These are phyloP conservation scores for Agapetus fuscipes DNA, from an alignment of 2,888 invertebrate species.

Conservation along the genomic window DNA sequence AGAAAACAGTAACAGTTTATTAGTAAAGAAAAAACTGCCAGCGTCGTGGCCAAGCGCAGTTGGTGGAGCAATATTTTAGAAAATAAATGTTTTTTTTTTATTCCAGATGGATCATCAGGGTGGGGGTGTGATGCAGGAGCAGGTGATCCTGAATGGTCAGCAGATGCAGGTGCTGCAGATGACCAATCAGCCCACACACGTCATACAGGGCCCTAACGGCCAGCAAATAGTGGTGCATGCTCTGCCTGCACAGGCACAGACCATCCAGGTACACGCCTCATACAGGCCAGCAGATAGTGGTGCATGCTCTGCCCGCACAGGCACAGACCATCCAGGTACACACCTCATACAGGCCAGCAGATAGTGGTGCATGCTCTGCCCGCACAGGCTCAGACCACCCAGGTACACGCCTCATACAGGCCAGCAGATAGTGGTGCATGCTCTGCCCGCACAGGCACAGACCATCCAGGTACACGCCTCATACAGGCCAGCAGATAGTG, in stretches of 20 bases:
- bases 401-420: no score
- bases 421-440: constrained; percentile 62
- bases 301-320: constrained; percentile 54
- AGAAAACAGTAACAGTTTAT: no score
- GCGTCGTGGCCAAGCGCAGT: no score
- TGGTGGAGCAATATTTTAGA: no score
- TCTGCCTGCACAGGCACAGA: constrained; percentile 48
- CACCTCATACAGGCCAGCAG: no score
- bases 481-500: no score
- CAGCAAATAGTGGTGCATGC: constrained; percentile 65
- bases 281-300: constrained; percentile 65
- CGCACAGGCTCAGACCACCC: no score
- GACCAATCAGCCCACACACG: constrained; percentile 43
- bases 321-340: constrained; percentile 50
- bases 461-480: constrained; percentile 44
- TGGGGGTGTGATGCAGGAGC: constrained; percentile 7
- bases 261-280: constrained; percentile 44
- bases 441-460: constrained; percentile 50
- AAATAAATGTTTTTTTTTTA: no score
- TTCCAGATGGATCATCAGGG: constrained; percentile 44
- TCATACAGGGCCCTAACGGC: constrained; percentile 56
- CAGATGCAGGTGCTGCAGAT: constrained; percentile 53
- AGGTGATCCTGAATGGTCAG: constrained; percentile 49
- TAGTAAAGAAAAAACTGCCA: no score
- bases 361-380: no score